Evolutionary conservation across 2,888 invertebrate genomes (phyloP).

Genomic region (Pyrocoelia pectoralis): DNA sequence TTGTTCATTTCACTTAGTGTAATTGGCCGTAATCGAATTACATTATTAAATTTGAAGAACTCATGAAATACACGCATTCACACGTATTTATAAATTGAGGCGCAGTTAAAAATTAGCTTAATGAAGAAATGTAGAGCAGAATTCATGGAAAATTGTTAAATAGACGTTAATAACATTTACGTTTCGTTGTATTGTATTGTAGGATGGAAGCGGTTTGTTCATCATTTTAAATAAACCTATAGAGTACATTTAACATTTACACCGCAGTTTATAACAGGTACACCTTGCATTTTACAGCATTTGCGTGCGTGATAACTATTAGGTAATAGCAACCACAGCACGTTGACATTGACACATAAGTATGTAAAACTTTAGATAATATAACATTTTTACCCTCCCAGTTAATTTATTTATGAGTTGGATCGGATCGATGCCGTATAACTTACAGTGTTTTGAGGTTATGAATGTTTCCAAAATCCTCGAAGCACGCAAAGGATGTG

Average conservation of each 20-base stretch:
- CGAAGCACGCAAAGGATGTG: constrained; percentile 37
- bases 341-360: not conserved
- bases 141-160: not conserved
- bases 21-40: not conserved
- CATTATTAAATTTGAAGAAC: not conserved
- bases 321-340: not conserved
- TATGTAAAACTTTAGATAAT: not conserved
- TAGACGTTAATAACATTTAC: not conserved
- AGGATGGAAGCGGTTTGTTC: constrained; percentile 1
- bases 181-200: not conserved
- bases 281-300: not conserved
- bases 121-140: not conserved
- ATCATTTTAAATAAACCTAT: constrained; percentile 9
- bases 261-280: not conserved
- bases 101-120: not conserved
- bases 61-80: too few species aligned
- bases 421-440: not conserved
- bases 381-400: not conserved
- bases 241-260: too few species aligned
- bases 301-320: not conserved
- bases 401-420: not conserved
- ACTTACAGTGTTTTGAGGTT: constrained; percentile 27
- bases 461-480: constrained; percentile 8
- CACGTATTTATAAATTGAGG: too few species aligned
- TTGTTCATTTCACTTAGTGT: not conserved